These are phyloP conservation scores for Dermatophagoides farinae DNA, from an alignment of 1,140 invertebrate genomes.

Conservation along the genomic window DNA sequence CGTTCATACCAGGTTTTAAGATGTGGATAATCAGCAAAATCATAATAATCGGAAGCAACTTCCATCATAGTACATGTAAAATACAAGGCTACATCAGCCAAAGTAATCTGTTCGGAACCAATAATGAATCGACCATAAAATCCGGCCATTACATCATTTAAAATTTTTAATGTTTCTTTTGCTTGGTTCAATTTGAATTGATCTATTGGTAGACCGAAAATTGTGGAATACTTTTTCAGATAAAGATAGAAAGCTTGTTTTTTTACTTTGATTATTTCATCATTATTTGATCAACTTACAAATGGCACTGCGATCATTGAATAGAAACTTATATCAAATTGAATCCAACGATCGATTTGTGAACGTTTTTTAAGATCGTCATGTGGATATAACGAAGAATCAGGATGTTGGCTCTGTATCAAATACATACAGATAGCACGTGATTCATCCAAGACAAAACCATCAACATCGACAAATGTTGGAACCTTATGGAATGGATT, in stretches of 20 bases:
- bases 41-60: background rate
- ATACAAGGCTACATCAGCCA: background rate
- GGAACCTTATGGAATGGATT: conserved; percentile 16
- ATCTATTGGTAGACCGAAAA: background rate
- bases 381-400: conserved; percentile 39
- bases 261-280: background rate
- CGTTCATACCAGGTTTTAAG: background rate
- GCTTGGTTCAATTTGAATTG: background rate
- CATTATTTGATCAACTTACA: background rate
- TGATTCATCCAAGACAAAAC: conserved; percentile 14
- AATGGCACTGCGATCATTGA: conserved; percentile 2
- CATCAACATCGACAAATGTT: conserved; percentile 16
- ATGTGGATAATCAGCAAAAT: background rate
- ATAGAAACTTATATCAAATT: conserved; percentile 37
- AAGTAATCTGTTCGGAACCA: background rate
- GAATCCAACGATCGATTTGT: conserved; percentile 42
- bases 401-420: conserved; percentile 35
- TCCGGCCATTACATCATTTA: background rate
- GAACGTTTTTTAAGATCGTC: conserved; percentile 42
- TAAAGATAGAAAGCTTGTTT: background rate
- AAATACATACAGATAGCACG: conserved; percentile 16
- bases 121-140: background rate
- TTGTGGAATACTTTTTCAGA: background rate
- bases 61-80: background rate
- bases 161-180: background rate